Conservation (phyloP, 2,113 vertebrate genomes). For the Nansenia antarctica region DNA sequence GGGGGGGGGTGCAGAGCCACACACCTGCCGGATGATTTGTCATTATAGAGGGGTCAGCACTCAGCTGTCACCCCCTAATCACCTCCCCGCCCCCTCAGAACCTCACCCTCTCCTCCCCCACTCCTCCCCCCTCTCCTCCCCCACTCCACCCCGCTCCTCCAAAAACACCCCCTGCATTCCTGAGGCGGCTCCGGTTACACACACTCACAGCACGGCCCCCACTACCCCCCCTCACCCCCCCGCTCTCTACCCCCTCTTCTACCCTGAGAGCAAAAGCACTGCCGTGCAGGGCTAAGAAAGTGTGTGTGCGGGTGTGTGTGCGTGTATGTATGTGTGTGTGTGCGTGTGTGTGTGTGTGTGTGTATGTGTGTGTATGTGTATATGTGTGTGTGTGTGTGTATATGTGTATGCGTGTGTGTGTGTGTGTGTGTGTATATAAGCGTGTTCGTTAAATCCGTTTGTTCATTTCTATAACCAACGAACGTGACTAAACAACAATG, state of each 20-base stretch:
- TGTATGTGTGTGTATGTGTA: not conserved
- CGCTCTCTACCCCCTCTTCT: not conserved
- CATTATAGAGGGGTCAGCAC: constrained; percentile 81
- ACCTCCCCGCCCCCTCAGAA: constrained; percentile 67
- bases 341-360: constrained; percentile 22
- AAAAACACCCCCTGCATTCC: constrained; percentile 70
- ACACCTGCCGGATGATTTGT: constrained; percentile 85
- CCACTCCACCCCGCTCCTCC: constrained; percentile 55
- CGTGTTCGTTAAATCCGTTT: no score
- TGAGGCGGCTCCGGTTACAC: constrained; percentile 74
- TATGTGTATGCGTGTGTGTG: not conserved
- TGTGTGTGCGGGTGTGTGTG: constrained; percentile 43
- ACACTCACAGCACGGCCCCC: constrained; percentile 1
- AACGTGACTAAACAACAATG: not conserved
- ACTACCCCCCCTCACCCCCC: not conserved
- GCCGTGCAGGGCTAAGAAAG: constrained; percentile 47
- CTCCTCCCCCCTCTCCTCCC: constrained; percentile 55
- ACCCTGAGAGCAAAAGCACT: constrained; percentile 61
- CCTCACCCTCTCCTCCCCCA: constrained; percentile 52
- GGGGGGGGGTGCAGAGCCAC: constrained; percentile 55
- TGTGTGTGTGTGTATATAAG: constrained; percentile 2
- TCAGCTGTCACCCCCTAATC: constrained; percentile 86
- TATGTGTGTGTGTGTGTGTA: not conserved
- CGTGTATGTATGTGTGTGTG: constrained; percentile 38
- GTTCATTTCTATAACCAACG: not conserved